Evolutionary conservation across 53 echinoderm and acorn worm genomes (phyloP).

Genomic region (Stichopus horrens): DNA sequence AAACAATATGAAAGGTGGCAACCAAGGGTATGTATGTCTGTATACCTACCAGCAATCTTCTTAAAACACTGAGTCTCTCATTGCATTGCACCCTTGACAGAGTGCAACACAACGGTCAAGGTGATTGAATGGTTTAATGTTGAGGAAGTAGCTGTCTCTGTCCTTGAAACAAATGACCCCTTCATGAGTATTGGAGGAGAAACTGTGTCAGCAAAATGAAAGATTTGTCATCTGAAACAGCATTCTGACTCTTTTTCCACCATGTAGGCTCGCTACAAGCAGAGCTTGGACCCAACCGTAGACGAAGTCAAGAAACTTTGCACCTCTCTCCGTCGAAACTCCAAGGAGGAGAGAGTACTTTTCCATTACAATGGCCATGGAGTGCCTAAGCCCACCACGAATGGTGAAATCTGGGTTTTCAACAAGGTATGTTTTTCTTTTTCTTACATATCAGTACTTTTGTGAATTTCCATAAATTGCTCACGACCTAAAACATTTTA

Average conservation of each 20-base stretch:
- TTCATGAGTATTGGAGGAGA: too few species aligned
- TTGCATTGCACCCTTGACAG: neutral
- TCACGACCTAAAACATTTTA: too few species aligned
- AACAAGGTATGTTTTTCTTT: conserved; percentile 82
- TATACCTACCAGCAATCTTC: neutral
- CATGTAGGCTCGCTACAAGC: conserved; percentile 91
- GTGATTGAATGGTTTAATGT: too few species aligned
- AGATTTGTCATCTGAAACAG: too few species aligned
- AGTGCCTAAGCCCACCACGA: conserved; percentile 91
- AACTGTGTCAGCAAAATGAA: too few species aligned
- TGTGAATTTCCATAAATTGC: neutral
- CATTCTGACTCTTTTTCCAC: neutral
- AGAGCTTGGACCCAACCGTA: conserved; percentile 89
- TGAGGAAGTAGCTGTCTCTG: too few species aligned
- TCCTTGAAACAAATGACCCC: too few species aligned
- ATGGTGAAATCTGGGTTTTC: conserved; percentile 98
- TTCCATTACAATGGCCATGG: conserved; percentile 99
- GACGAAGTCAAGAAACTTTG: conserved; percentile 97
- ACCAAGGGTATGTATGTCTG: conserved; percentile 74
- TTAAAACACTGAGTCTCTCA: neutral
- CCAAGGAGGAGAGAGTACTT: conserved; percentile 93
- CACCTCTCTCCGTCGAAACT: conserved; percentile 87
- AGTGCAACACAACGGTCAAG: too few species aligned
- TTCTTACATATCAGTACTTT: neutral
- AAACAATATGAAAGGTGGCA: conserved; percentile 99